Evolutionary conservation across 2,797 vertebrate species (phyloP).

Genomic region (Numenius phaeopus): DNA sequence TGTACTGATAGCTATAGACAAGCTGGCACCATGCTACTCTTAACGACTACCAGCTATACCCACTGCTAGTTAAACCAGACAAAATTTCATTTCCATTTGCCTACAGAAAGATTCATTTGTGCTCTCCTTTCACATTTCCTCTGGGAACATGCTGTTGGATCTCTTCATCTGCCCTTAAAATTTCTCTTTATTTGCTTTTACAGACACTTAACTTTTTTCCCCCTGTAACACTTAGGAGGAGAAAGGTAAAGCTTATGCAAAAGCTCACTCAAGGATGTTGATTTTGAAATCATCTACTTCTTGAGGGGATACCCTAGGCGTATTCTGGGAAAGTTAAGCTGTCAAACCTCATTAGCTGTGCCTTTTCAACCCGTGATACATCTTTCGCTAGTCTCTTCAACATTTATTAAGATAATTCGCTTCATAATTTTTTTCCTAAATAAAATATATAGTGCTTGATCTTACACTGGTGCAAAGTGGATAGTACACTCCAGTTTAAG

Average conservation of each 20-base stretch:
- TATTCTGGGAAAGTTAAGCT: conserved; percentile 44
- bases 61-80: conserved; percentile 7
- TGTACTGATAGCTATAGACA: conserved; percentile 56
- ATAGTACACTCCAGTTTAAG: neutral
- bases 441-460: conserved; percentile 11
- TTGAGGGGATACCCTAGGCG: conserved; percentile 68
- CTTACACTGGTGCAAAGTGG: neutral
- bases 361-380: conserved; percentile 23
- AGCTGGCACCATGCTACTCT: conserved; percentile 28
- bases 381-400: conserved; percentile 48
- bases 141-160: neutral
- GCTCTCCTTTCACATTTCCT: neutral
- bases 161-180: conserved; percentile 38
- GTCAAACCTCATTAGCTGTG: conserved; percentile 66
- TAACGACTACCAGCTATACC: conserved; percentile 27
- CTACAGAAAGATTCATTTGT: conserved; percentile 16
- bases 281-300: conserved; percentile 62
- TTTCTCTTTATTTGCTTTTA: conserved; percentile 63
- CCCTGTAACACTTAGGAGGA: conserved; percentile 52
- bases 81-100: conserved; percentile 26
- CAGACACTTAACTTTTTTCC: conserved; percentile 68
- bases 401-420: conserved; percentile 43
- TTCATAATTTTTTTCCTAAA: conserved; percentile 16
- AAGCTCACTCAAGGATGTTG: conserved; percentile 52
- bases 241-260: conserved; percentile 50